Evolutionary conservation across 2,888 invertebrate species (phyloP).

Genomic region (Leucozona laternaria): DNA sequence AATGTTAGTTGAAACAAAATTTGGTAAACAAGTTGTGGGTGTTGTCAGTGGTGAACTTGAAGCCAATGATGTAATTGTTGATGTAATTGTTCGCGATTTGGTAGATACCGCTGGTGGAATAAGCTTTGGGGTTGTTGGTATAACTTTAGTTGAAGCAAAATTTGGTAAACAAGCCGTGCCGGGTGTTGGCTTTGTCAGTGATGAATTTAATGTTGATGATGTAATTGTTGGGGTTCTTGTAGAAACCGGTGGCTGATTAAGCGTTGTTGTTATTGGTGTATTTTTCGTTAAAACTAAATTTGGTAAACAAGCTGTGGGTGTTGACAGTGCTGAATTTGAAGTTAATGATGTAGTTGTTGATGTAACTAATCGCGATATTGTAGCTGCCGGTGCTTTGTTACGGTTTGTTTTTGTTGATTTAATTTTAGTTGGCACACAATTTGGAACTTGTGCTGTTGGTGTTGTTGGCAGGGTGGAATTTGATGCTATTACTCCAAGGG

Average conservation of each 20-base stretch:
- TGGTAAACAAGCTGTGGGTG: not conserved
- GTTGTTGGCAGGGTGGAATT: not conserved
- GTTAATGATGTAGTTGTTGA: not conserved
- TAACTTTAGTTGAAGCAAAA: too few species aligned
- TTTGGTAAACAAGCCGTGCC: not conserved
- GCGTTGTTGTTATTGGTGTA: too few species aligned
- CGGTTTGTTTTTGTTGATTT: not conserved
- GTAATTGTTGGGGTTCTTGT: not conserved
- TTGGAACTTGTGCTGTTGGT: not conserved
- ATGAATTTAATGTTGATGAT: not conserved
- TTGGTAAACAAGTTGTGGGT: not conserved
- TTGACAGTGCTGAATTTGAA: not conserved
- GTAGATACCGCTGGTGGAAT: too few species aligned
- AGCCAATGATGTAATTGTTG: not conserved
- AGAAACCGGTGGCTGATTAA: too few species aligned
- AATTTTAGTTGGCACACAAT: not conserved
- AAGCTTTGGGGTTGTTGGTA: too few species aligned
- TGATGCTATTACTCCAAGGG: too few species aligned
- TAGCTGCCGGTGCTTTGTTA: not conserved
- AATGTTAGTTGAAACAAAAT: not conserved
- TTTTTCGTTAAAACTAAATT: not conserved
- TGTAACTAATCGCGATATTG: too few species aligned
- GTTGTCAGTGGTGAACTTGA: not conserved
- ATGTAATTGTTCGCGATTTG: too few species aligned
- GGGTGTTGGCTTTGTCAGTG: not conserved